Base-by-base conservation (phyloP, 2,888 invertebrate genomes). In the Hemaris fuciformis region DNA sequence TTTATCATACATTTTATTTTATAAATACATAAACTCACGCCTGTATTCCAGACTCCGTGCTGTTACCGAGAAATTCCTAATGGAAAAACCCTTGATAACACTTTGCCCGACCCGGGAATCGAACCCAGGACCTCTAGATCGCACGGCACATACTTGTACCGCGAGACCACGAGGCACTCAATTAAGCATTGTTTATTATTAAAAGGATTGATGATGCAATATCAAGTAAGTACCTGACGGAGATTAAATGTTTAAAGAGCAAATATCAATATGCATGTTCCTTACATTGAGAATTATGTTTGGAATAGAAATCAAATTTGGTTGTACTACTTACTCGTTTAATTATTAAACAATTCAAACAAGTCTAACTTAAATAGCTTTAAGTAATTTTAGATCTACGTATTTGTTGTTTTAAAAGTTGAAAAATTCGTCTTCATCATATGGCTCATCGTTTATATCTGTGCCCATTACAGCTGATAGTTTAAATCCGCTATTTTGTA, bases 381-480 rank as follows among this genome's bases (percentile, higher is more conserved):
- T 27, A 48, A 46, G 46, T 46, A 46, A 25, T 25, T 0, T 53
- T 53, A 3, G 1, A 8, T 31, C 10, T 4, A 18, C 5, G 27
- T 5, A 8, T 6, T 3, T 15, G 7, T 8, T 4, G 48, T 23
- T 25, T 73, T 78, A 92, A 75, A 93, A 93, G 71, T 91, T 90
- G 64, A 93, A 93, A 67, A 93, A 93, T 10, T 91, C 89, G 61
- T 93, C 93, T 68, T 89, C 88, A 67, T 91, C 91, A 57, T 79
- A 87, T 0, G 76, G 74, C 61, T 80, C 78, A 1, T 81, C 70
- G 18, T 69, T 66, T 1, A 70, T 62, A 5, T 75, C 76, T 2
- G 78, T 67, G 7, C 72, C 74, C 62, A 78, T 84, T 2, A 92
- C 76, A 7, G 84, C 72, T 0, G 93, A 93, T 20, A 93, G 70